phyloP scores from a whole-genome alignment of 2,888 invertebrate genomes.

The Agrenia bidenticulata region DNA sequence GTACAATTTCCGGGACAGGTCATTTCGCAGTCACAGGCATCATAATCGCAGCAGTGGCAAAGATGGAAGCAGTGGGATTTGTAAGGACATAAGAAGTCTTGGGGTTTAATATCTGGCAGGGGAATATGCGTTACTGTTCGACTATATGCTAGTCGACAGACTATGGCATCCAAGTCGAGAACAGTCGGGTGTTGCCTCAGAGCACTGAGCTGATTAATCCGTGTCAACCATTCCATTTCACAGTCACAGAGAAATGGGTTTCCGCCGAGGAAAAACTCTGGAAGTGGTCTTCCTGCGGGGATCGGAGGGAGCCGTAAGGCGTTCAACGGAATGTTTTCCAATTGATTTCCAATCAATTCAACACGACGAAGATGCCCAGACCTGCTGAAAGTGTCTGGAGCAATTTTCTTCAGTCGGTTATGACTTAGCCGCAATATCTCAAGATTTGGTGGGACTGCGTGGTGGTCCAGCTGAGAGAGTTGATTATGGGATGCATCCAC shows the following conservation, averaged over 20 bases:
- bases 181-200: slow-evolving; percentile 75
- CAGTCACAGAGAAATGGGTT: slow-evolving; percentile 85
- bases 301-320: slow-evolving; percentile 69
- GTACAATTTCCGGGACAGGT: slow-evolving; percentile 82
- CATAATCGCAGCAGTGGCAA: slow-evolving; percentile 87
- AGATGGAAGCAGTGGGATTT: slow-evolving; percentile 77
- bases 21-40: slow-evolving; percentile 89
- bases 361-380: slow-evolving; percentile 68
- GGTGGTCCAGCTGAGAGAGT: slow-evolving; percentile 54
- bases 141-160: slow-evolving; percentile 72
- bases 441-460: slow-evolving; percentile 55
- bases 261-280: slow-evolving; percentile 75
- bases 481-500: slow-evolving; percentile 54
- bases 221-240: slow-evolving; percentile 74
- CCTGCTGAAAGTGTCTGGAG: slow-evolving; percentile 53
- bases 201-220: slow-evolving; percentile 71
- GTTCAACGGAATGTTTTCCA: slow-evolving; percentile 70
- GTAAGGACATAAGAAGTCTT: slow-evolving; percentile 79
- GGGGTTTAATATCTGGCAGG: slow-evolving; percentile 68
- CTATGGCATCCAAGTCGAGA: slow-evolving; percentile 75
- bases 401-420: slow-evolving; percentile 74
- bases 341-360: slow-evolving; percentile 72
- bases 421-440: slow-evolving; percentile 62
- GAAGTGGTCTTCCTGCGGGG: slow-evolving; percentile 68
- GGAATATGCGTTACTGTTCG: slow-evolving; percentile 56